phyloP scores from a whole-genome alignment of 2,797 vertebrate genomes.

The Coregonus sp. region DNA sequence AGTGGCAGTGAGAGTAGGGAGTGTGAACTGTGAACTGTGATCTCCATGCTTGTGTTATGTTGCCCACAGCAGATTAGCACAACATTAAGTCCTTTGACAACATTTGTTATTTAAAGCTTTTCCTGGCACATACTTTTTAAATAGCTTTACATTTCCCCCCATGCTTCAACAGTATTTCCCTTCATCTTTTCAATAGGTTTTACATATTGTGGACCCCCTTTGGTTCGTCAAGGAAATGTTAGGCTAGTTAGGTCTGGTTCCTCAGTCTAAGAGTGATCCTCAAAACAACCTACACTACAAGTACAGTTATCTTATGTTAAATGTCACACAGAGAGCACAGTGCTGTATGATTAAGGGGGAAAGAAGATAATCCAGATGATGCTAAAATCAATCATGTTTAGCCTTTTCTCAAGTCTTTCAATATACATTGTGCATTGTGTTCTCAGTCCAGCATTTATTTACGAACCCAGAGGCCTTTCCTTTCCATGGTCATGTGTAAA shows the following conservation, averaged over 20 bases:
- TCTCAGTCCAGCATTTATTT: constrained; percentile 3
- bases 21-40: neutral
- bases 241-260: neutral
- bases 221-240: neutral
- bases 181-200: neutral
- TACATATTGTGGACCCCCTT: neutral
- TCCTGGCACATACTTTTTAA: constrained; percentile 42
- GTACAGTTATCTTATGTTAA: neutral
- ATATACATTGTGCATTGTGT: neutral
- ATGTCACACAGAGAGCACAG: neutral
- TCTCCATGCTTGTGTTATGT: constrained; percentile 23
- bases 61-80: constrained; percentile 51
- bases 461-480: neutral
- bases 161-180: constrained; percentile 1
- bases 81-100: constrained; percentile 51
- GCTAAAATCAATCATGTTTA: constrained; percentile 35
- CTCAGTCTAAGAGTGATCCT: too few relatives aligned
- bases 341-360: neutral
- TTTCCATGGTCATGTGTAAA: neutral
- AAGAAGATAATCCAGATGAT: neutral
- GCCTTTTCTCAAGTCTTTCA: neutral
- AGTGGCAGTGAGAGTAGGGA: constrained; percentile 34
- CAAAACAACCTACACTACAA: neutral
- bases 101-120: constrained; percentile 56
- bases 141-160: neutral